phyloP scores from a whole-genome alignment of 2,888 invertebrate species.

The Coleophora flavipennella region DNA sequence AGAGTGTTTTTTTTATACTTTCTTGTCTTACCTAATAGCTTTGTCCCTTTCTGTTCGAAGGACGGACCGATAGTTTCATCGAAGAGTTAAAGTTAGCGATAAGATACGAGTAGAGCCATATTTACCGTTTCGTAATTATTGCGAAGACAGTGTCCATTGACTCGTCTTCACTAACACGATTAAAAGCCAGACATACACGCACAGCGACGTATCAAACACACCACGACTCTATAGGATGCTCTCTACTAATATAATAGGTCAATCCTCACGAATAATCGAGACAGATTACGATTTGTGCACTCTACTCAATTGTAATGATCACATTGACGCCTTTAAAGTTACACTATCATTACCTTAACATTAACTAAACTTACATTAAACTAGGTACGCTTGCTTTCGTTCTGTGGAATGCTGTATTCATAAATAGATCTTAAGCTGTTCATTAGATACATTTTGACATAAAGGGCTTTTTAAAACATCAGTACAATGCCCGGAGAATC shows the following conservation, averaged over 20 bases:
- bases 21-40: no score
- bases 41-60: no score
- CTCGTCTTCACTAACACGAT: constrained; percentile 20
- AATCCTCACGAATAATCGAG: constrained; percentile 44
- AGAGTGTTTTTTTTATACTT: no score
- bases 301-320: constrained; percentile 63
- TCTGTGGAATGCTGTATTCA: constrained; percentile 66
- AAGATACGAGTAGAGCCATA: no score
- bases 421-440: constrained; percentile 54
- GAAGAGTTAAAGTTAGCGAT: no score
- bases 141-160: no score
- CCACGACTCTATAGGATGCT: constrained; percentile 59
- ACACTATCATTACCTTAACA: constrained; percentile 41
- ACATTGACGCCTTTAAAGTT: constrained; percentile 65
- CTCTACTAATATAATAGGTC: constrained; percentile 49
- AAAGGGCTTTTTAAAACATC: constrained; percentile 50
- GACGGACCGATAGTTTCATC: no score
- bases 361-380: constrained; percentile 41
- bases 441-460: constrained; percentile 26
- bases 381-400: constrained; percentile 58
- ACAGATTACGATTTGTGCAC: constrained; percentile 63
- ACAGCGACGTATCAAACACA: constrained; percentile 57
- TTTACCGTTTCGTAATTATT: no score
- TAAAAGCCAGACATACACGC: constrained; percentile 62
- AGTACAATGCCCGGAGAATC: constrained; percentile 62